These are phyloP conservation scores for Mus spretus DNA, from an alignment of 2,797 vertebrate genomes.

Conservation along the genomic window DNA sequence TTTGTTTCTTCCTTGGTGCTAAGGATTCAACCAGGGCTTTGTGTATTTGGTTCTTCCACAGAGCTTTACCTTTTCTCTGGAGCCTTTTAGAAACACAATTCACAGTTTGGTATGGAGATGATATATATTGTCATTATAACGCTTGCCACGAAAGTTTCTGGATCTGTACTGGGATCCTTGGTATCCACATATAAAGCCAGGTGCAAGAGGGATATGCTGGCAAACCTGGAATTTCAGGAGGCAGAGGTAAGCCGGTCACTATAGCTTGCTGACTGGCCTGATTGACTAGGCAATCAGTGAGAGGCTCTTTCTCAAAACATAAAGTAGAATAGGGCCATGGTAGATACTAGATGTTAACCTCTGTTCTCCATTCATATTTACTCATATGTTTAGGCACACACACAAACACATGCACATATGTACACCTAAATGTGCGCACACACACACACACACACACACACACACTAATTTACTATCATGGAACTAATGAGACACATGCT, in stretches of 20 bases:
- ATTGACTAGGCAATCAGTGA: not conserved
- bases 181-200: not conserved
- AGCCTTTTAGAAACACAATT: not conserved
- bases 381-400: not conserved
- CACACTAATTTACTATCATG: not conserved
- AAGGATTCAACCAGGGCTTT: not conserved
- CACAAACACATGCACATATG: not conserved
- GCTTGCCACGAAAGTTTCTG: not conserved
- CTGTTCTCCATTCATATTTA: not conserved
- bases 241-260: not conserved
- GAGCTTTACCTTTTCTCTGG: not conserved
- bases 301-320: not conserved
- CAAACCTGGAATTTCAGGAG: not conserved
- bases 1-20: fast-evolving
- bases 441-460: not conserved
- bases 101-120: not conserved
- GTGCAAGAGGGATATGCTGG: not conserved
- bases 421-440: fast-evolving
- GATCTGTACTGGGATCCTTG: not conserved
- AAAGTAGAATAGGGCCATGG: not conserved
- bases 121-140: not conserved
- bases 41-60: not conserved
- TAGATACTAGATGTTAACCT: not conserved
- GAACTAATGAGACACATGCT: not conserved
- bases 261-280: not conserved